Evolutionary conservation across 2,797 vertebrate species (phyloP), one percentile per base, ranked within the genome.

Genomic region (Loris lydekkerianus): DNA sequence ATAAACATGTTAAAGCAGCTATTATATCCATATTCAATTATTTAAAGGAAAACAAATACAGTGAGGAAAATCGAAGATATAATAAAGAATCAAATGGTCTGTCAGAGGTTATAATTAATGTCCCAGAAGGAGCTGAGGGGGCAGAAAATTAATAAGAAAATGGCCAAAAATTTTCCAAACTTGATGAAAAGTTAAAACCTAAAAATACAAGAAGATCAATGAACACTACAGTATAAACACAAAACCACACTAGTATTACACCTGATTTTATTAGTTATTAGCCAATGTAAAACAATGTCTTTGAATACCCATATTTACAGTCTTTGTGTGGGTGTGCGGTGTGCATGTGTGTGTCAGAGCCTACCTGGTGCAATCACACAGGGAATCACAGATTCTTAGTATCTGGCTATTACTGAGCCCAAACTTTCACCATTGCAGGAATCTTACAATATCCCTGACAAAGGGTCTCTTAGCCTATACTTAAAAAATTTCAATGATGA

Each of bases 261-360:
- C 23, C n/a, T 43, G 63, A 82, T 91, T 77, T 94, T 83, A 31
- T 31, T 87, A 56, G 23, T 76, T 87, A 56, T 63, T 77, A 70
- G 34, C 29, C 70, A 70, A 21, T 80, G 29, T 34, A 70, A 90
- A 86, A 81, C 13, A 70, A 72, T 60, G 11, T 34, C 82, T 93
- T 83, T 83, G 58, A 83, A 87, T 83, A n/a, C 60, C 53, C 10
- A 13, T 37, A 91, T 70, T 69, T 87, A 77, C 2, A 91, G 53
- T 11, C 25, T 81, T 3, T 82, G 10, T 43, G 40, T n/a, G 67
- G 49, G 49, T 49, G 46, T 49, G 11, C 2, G 46, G 46, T 13
- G 46, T 13, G 46, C 46, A 49, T 49, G 46, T 49, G 49, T 49
- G 49, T 49, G 13, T 49, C 49, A 31, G 0, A 72, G 29, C 37